These are phyloP conservation scores for Pogonomyrmex barbatus DNA, from an alignment of 1,140 invertebrate genomes.

Conservation along the genomic window DNA sequence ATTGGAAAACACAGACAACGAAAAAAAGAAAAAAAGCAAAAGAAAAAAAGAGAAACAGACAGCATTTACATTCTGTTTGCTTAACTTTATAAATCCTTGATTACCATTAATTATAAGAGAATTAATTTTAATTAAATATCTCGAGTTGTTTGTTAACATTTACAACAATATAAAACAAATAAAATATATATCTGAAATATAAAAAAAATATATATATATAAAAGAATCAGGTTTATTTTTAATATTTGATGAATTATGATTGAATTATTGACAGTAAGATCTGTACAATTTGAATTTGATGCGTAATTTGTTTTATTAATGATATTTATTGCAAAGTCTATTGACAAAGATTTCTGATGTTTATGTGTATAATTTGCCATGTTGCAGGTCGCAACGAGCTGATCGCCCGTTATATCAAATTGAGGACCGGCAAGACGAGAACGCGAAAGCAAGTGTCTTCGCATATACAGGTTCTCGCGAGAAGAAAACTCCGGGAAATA, in stretches of 20 bases:
- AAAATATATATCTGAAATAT: neutral
- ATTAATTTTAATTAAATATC: constrained; percentile 8
- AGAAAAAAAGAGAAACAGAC: no score
- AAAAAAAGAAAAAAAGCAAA: neutral
- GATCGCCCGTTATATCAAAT: constrained; percentile 99
- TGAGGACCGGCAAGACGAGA: constrained; percentile 99
- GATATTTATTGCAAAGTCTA: neutral
- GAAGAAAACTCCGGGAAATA: constrained; percentile 98
- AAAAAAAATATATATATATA: neutral
- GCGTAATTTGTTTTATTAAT: constrained; percentile 14
- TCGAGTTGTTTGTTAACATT: neutral
- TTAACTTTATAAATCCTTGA: constrained; percentile 23
- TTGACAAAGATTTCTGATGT: neutral
- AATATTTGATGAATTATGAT: neutral
- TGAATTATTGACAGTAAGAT: constrained; percentile 16
- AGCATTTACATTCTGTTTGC: neutral
- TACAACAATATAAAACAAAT: neutral
- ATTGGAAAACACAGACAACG: neutral
- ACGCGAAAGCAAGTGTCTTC: constrained; percentile 99
- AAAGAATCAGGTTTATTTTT: neutral
- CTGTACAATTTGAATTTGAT: neutral
- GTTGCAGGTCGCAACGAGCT: constrained; percentile 98
- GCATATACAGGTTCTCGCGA: constrained; percentile 99
- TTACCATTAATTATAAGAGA: constrained; percentile 12
- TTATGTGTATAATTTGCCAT: constrained; percentile 56